Conservation (phyloP, 2,888 invertebrate genomes). For the Tachina grossa region DNA sequence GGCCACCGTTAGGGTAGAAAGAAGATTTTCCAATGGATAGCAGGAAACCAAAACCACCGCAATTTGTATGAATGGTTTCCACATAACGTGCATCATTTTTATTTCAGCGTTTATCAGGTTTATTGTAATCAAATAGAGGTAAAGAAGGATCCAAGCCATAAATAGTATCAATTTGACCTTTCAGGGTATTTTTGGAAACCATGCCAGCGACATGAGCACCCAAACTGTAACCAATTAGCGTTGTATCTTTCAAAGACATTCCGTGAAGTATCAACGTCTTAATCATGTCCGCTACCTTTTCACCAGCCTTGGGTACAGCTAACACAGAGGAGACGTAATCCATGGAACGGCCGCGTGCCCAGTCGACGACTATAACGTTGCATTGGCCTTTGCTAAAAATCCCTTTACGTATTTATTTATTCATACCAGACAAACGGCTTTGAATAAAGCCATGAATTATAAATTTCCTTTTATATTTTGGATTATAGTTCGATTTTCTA, state of each 20-base stretch:
- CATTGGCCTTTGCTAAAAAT: conserved; percentile 84
- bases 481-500: conserved; percentile 73
- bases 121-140: conserved; percentile 76
- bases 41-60: conserved; percentile 77
- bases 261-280: conserved; percentile 82
- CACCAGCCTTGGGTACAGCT: conserved; percentile 77
- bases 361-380: conserved; percentile 86
- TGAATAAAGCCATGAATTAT: conserved; percentile 84
- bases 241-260: conserved; percentile 83
- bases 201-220: conserved; percentile 86
- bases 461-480: conserved; percentile 72
- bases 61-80: conserved; percentile 80
- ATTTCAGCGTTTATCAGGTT: conserved; percentile 75
- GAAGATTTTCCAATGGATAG: conserved; percentile 82
- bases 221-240: conserved; percentile 85
- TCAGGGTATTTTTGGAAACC: conserved; percentile 84
- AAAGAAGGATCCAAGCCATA: conserved; percentile 83
- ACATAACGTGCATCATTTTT: conserved; percentile 79
- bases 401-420: conserved; percentile 80
- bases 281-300: conserved; percentile 76
- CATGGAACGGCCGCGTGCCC: conserved; percentile 84
- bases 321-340: conserved; percentile 85
- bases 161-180: conserved; percentile 85
- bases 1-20: conserved; percentile 84
- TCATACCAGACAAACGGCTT: conserved; percentile 65